These are phyloP conservation scores for Pararge aegeria DNA, from an alignment of 1,140 invertebrate genomes.

Conservation along the genomic window DNA sequence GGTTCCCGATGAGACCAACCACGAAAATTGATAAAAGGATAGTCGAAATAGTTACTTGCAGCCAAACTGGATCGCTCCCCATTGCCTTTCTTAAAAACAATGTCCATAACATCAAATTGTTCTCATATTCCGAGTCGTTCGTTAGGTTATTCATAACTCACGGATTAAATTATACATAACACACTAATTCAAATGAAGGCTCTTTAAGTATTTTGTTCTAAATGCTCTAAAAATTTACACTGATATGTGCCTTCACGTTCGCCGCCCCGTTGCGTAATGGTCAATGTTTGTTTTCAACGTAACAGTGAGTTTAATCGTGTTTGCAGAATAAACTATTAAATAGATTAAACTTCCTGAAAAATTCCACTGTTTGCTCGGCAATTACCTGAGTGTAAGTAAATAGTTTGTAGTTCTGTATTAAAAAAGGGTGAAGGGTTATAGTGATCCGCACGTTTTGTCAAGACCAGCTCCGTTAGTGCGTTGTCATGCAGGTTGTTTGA, in stretches of 20 bases:
- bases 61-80: slow-evolving; percentile 27
- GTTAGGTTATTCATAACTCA: slow-evolving; percentile 5
- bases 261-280: slow-evolving; percentile 1
- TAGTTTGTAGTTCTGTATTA: neutral
- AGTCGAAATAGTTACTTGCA: slow-evolving; percentile 28
- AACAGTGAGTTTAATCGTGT: slow-evolving; percentile 20
- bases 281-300: slow-evolving; percentile 17
- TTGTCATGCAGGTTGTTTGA: too few relatives aligned
- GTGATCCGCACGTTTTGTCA: too few relatives aligned
- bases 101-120: slow-evolving; percentile 38
- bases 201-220: neutral
- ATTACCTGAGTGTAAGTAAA: slow-evolving; percentile 3
- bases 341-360: slow-evolving; percentile 27
- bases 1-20: slow-evolving; percentile 89
- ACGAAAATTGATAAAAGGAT: slow-evolving; percentile 83
- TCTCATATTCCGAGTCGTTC: slow-evolving; percentile 21
- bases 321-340: slow-evolving; percentile 28
- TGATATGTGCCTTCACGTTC: neutral
- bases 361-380: slow-evolving; percentile 17
- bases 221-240: slow-evolving; percentile 1
- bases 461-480: too few relatives aligned
- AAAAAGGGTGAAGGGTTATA: neutral
- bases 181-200: neutral
- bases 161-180: neutral
- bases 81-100: slow-evolving; percentile 33